Percentiles rank a stretch among this genome's conserved stretches.
Conservation (phyloP, 2,888 invertebrate species). For the Heliconius aoede region DNA sequence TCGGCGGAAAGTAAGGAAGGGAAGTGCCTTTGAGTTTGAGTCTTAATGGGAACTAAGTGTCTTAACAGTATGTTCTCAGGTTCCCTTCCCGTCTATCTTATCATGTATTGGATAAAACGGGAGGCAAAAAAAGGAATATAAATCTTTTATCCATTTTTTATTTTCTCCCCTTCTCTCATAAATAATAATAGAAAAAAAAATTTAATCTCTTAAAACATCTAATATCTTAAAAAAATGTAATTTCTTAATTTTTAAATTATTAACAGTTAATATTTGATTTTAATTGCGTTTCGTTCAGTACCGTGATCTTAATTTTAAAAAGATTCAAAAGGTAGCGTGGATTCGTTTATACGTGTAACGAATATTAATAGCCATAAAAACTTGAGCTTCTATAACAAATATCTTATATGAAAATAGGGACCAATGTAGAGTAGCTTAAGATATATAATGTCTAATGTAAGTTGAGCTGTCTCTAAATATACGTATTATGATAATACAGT, state of each 20-base stretch:
- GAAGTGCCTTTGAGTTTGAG: no score
- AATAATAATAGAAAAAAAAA: no score
- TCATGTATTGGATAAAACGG: no score
- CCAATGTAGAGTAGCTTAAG: conserved; percentile 21
- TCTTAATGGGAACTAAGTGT: no score
- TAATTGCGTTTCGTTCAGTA: conserved; percentile 8
- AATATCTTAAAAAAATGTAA: background rate
- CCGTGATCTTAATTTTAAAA: conserved; percentile 31
- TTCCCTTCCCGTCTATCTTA: no score
- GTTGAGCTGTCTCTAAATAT: background rate
- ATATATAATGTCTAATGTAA: conserved; percentile 5
- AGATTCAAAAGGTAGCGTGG: conserved; percentile 23
- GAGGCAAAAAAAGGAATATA: no score
- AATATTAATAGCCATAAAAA: conserved; percentile 19
- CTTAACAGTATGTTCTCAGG: no score
- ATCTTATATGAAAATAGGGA: conserved; percentile 12
- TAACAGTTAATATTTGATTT: background rate
- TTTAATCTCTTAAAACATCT: no score
- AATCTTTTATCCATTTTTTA: no score
- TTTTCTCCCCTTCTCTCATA: no score
- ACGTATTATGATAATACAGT: background rate
- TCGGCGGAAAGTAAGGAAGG: no score
- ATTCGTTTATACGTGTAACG: conserved; percentile 26
- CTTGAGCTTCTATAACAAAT: conserved; percentile 1
- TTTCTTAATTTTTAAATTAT: background rate